Evolutionary conservation across 2,113 vertebrate species (phyloP), one percentile per base, ranked within the genome.

Genomic region (Arenaria interpres): DNA sequence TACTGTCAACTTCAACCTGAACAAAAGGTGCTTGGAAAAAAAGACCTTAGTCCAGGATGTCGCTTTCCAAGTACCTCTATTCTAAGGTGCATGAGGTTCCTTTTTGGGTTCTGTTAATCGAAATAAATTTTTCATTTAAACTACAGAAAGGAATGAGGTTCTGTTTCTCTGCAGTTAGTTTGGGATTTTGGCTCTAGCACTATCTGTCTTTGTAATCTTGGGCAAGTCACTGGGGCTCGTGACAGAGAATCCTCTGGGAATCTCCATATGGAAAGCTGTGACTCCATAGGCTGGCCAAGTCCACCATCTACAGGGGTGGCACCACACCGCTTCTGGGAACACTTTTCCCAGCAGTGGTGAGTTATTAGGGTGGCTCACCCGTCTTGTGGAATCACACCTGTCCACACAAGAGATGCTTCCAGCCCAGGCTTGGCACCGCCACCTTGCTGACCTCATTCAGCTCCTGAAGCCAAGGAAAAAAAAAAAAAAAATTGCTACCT

Each of bases 1-100:
- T 97, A 56, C 90, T 82, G 59, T 19, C 56, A 30, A 72, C 74
- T 76, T 92, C 66, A 85, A 86, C 69, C 81, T 2, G 6, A 81
- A 88, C 50, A 82, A 92, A 89, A 96, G n/a, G 39, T 81, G 46
- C 68, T 54, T 20, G 17, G 19, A 6, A 59, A 62, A 46, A 63
- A 66, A n/a, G 0, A n/a, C 12, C 74, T 66, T 56, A 51, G 69
- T 66, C 51, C 45, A 45, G 51, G n/a, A 69, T 48, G 75, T 12
- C 69, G 30, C 57, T 83, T 91, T 86, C 41, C 19, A 59, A 59
- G 86, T 35, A 30, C 12, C 33, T 71, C 90, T 84, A 77, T 62
- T 59, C 67, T 64, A 53, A 81, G 66, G 45, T 63, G 59, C 54
- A 30, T 22, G 13, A 68, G 89, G 77, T 50, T 92, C 12, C 24